phyloP scores from a whole-genome alignment of 2,113 vertebrate species.

The Orientallactaga bullata region DNA sequence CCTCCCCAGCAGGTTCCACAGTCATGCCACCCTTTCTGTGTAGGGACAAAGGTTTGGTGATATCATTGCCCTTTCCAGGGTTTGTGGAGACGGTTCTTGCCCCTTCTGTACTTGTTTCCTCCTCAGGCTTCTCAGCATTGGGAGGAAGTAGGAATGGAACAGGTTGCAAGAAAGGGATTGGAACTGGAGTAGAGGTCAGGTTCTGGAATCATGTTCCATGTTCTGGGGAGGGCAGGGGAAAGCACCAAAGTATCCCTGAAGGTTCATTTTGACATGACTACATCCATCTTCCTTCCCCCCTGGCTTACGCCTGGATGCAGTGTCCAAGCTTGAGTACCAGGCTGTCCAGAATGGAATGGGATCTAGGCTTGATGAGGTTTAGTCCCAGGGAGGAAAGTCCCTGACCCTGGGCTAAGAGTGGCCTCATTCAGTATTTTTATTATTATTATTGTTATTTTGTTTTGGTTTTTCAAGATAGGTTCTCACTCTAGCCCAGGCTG shows the following conservation, averaged over 20 bases:
- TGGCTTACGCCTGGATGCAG: neutral
- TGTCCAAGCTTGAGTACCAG: neutral
- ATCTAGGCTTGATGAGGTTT: neutral
- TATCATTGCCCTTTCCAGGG: too few relatives aligned
- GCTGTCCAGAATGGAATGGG: neutral
- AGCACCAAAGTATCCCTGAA: neutral
- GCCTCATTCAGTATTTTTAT: too few relatives aligned
- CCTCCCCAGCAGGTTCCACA: constrained; percentile 50
- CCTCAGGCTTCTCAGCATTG: neutral
- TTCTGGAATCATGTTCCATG: neutral
- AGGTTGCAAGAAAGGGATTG: neutral
- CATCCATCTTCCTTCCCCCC: neutral
- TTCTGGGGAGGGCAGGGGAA: neutral
- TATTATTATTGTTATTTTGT: too few relatives aligned
- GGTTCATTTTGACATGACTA: neutral
- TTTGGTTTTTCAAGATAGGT: too few relatives aligned
- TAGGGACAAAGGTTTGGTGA: neutral
- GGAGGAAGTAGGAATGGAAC: neutral
- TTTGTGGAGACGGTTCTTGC: constrained; percentile 4
- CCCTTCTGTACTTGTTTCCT: neutral
- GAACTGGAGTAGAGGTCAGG: neutral
- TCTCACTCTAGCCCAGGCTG: too few relatives aligned
- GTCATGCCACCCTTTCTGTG: constrained; percentile 12
- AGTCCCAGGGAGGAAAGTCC: neutral
- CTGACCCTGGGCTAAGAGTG: neutral